Conservation (phyloP, 2,113 vertebrate genomes). For the Lucifuga dentata region DNA sequence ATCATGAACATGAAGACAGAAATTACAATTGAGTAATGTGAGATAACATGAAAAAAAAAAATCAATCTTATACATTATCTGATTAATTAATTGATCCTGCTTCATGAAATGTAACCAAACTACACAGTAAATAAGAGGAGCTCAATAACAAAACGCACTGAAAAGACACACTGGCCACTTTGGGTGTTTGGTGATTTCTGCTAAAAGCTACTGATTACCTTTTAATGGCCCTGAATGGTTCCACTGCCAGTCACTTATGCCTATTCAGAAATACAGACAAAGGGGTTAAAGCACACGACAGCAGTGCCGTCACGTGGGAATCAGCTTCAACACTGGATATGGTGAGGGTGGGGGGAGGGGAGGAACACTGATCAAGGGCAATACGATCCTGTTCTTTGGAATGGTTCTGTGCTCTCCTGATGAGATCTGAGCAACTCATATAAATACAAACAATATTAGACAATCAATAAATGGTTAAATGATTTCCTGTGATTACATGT, state of each 20-base stretch:
- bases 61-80: constrained; percentile 51
- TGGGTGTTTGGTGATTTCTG: constrained; percentile 46
- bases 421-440: too few relatives aligned
- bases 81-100: constrained; percentile 77
- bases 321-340: constrained; percentile 27
- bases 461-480: too few relatives aligned
- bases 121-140: constrained; percentile 7
- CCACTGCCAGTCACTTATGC: constrained; percentile 83
- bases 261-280: constrained; percentile 83
- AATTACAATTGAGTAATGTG: not conserved
- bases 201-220: constrained; percentile 78
- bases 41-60: constrained; percentile 29
- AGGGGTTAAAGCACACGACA: constrained; percentile 71
- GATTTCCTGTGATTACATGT: too few relatives aligned
- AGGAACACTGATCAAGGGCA: too few relatives aligned
- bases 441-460: too few relatives aligned
- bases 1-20: constrained; percentile 10
- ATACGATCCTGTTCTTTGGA: too few relatives aligned
- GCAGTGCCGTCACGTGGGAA: constrained; percentile 34
- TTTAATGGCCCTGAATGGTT: constrained; percentile 80
- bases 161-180: constrained; percentile 62
- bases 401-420: too few relatives aligned
- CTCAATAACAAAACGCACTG: constrained; percentile 24
- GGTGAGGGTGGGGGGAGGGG: not conserved
- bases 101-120: constrained; percentile 74